Evolutionary conservation across 1,140 invertebrate genomes (phyloP).

Genomic region (Heliconius nattereri): DNA sequence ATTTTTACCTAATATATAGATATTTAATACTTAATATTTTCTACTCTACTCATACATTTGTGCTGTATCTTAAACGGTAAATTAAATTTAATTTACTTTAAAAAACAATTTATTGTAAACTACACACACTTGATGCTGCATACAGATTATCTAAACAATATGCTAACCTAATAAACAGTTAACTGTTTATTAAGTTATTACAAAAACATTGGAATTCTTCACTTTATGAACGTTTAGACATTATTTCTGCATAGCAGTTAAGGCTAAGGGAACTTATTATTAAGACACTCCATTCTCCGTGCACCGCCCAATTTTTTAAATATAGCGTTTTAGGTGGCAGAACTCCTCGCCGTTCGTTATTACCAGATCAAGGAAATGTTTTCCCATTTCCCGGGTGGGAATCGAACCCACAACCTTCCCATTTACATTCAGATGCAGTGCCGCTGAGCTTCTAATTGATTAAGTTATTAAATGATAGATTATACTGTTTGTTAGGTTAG

Average conservation of each 20-base stretch:
- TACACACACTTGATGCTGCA: neutral
- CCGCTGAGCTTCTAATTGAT: neutral
- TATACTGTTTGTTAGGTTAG: neutral
- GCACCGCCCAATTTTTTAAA: too few species aligned
- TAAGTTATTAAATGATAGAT: neutral
- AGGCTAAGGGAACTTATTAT: too few species aligned
- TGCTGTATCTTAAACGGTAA: slow-evolving; percentile 26
- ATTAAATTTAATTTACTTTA: slow-evolving; percentile 17
- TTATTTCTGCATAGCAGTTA: too few species aligned
- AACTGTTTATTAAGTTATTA: neutral
- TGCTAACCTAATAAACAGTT: neutral
- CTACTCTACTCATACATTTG: slow-evolving; percentile 37
- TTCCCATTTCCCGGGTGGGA: too few species aligned
- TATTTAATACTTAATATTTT: slow-evolving; percentile 43
- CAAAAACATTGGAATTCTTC: too few species aligned
- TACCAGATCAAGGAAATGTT: too few species aligned
- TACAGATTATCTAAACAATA: neutral
- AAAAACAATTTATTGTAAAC: neutral
- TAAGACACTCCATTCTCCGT: too few species aligned
- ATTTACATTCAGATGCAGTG: neutral
- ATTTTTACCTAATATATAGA: slow-evolving; percentile 45
- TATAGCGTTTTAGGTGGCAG: too few species aligned
- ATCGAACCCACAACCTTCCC: too few species aligned
- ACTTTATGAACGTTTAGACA: too few species aligned
- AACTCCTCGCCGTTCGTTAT: too few species aligned